Percentiles rank a stretch among this genome's conserved stretches.
phyloP scores from a whole-genome alignment of 2,888 invertebrate genomes.

The Gryllus longicercus region DNA sequence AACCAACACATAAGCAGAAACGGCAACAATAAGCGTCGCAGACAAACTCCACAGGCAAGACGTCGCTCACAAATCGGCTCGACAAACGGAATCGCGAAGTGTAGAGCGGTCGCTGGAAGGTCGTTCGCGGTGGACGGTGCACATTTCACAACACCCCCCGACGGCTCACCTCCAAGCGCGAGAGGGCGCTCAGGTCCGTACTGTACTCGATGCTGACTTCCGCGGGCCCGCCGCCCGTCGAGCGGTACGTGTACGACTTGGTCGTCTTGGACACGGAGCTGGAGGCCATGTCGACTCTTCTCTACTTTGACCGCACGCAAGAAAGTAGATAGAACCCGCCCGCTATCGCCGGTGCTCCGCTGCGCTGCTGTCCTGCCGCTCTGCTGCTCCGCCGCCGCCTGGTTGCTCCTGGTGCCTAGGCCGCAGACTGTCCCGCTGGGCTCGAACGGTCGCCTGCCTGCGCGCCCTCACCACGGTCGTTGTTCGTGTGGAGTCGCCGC shows the following conservation, averaged over 20 bases:
- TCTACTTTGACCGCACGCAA: not conserved
- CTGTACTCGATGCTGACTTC: constrained; percentile 94
- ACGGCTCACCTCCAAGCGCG: constrained; percentile 86
- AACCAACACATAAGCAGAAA: no score
- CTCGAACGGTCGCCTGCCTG: constrained; percentile 22
- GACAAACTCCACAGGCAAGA: no score
- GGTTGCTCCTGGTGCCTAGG: not conserved
- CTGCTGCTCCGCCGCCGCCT: not conserved
- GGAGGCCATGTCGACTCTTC: constrained; percentile 41
- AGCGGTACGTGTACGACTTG: constrained; percentile 84
- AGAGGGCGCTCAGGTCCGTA: constrained; percentile 88
- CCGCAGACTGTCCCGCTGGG: constrained; percentile 18
- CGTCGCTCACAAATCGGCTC: no score
- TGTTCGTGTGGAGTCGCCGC: constrained; percentile 32
- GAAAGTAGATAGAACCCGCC: constrained; percentile 20
- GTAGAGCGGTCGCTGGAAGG: no score
- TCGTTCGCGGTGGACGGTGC: not conserved
- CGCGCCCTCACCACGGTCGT: constrained; percentile 30
- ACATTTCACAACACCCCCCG: not conserved
- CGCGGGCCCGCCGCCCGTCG: constrained; percentile 67
- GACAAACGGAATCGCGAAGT: no score
- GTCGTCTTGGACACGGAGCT: constrained; percentile 66
- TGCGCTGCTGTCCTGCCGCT: not conserved
- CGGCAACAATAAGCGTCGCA: no score
- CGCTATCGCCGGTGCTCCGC: not conserved